Evolutionary conservation across 1,140 invertebrate genomes (phyloP), one percentile per base, ranked within the genome.

Genomic region (Tenebrio molitor): DNA sequence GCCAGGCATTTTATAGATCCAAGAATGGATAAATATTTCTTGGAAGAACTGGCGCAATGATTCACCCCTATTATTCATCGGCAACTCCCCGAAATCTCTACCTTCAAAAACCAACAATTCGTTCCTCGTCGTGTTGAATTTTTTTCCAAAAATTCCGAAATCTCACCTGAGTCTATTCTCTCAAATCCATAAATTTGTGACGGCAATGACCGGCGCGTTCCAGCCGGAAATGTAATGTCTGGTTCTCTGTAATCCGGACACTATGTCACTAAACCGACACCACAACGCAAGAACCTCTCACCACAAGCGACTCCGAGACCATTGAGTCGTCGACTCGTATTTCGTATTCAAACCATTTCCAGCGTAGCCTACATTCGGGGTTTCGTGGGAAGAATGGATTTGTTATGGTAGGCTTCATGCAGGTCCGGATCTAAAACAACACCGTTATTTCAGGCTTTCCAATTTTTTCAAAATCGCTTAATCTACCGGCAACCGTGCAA

Each of bases 181-280:
- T 58, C 7, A 58, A 25, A 25, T 58, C 50, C 50, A 58, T 58
- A 58, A 29, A 58, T 50, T 7, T 8, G 10, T 0, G 44, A 21
- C n/a, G 0, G 16, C 6, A 19, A n/a, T n/a, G n/a, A n/a, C n/a
- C n/a, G n/a, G n/a, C n/a, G n/a, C n/a, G n/a, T n/a, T n/a, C n/a
- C n/a, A n/a, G n/a, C n/a, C n/a, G n/a, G n/a, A 10, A 10, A 19
- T 50, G 16, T 50, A 41, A 5, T 41, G 7, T n/a, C 25, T 29
- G 25, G 8, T 4, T 29, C 25, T 8, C 25, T 8, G 25, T 25
- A 23, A 53, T 2, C 1, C 46, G 19, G 12, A 15, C 21, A 58
- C 50, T 58, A 29, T 58, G 50, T 58, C 50, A 58, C 50, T 58
- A 58, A 58, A 58, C 50, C 50, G 19, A n/a, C n/a, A n/a, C n/a